phyloP scores from a whole-genome alignment of 1,140 invertebrate species.

The Arctopsyche grandis region DNA sequence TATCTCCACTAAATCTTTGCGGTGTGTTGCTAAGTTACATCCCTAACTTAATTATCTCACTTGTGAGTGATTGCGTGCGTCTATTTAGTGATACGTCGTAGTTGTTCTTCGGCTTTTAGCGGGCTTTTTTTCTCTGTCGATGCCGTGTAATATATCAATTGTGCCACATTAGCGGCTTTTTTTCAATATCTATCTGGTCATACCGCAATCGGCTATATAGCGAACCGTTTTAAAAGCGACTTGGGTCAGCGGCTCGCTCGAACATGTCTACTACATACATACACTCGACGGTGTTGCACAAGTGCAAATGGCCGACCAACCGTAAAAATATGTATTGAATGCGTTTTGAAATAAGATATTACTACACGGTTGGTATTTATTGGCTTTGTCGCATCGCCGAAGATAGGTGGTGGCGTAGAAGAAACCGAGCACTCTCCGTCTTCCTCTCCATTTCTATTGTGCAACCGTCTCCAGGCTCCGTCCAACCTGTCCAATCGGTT shows the following conservation, averaged over 20 bases:
- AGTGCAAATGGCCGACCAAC: conserved; percentile 2
- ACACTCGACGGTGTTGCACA: background rate
- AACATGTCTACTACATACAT: background rate
- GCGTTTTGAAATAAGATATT: conserved; percentile 20
- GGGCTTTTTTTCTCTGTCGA: too few relatives aligned
- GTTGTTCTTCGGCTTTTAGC: too few relatives aligned
- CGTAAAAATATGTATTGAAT: conserved; percentile 11
- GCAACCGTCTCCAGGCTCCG: background rate
- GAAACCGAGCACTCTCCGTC: background rate
- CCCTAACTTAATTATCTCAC: conserved; percentile 7
- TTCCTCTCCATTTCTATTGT: background rate
- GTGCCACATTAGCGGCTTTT: too few relatives aligned
- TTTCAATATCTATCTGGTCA: too few relatives aligned
- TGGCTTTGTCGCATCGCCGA: conserved; percentile 14
- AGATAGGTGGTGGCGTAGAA: background rate
- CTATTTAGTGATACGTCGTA: too few relatives aligned
- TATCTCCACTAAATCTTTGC: background rate
- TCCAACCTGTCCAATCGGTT: background rate
- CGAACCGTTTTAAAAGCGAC: background rate
- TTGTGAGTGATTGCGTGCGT: too few relatives aligned
- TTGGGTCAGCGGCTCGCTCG: background rate
- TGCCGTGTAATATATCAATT: too few relatives aligned
- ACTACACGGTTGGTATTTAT: conserved; percentile 18
- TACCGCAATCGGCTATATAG: background rate
- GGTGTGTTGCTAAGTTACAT: conserved; percentile 22